These are phyloP conservation scores for Xenops minutus DNA, from an alignment of 2,797 vertebrate genomes.

Conservation along the genomic window DNA sequence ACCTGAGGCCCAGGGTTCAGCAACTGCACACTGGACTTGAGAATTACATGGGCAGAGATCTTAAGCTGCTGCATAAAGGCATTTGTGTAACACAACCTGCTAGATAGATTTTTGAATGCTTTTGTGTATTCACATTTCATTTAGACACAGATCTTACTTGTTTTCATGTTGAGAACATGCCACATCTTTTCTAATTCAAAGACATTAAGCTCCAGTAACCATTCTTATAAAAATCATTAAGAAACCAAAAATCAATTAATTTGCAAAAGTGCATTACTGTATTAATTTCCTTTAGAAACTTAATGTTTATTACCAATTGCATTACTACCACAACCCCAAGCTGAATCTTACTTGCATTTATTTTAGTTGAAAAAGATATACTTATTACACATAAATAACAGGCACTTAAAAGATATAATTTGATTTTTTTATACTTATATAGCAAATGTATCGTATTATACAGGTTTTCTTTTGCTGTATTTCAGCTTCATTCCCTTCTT, in stretches of 20 bases:
- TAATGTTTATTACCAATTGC: background rate
- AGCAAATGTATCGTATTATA: background rate
- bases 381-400: background rate
- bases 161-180: background rate
- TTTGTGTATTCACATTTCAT: background rate
- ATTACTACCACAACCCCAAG: background rate
- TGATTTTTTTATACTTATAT: background rate
- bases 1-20: slow-evolving; percentile 54
- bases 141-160: background rate
- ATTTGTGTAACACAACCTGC: background rate
- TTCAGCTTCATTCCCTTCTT: background rate
- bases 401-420: background rate
- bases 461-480: background rate
- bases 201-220: slow-evolving; percentile 7
- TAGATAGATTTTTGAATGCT: background rate
- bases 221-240: background rate
- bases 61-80: slow-evolving; percentile 6
- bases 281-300: background rate
- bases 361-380: background rate
- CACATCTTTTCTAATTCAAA: background rate
- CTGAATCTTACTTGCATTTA: background rate
- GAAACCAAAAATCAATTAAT: slow-evolving; percentile 3
- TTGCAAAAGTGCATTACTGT: background rate
- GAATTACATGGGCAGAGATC: slow-evolving; percentile 37
- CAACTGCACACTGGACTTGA: slow-evolving; percentile 20